Conservation (phyloP, 2,113 vertebrate genomes). For the Dasyurus viverrinus region DNA sequence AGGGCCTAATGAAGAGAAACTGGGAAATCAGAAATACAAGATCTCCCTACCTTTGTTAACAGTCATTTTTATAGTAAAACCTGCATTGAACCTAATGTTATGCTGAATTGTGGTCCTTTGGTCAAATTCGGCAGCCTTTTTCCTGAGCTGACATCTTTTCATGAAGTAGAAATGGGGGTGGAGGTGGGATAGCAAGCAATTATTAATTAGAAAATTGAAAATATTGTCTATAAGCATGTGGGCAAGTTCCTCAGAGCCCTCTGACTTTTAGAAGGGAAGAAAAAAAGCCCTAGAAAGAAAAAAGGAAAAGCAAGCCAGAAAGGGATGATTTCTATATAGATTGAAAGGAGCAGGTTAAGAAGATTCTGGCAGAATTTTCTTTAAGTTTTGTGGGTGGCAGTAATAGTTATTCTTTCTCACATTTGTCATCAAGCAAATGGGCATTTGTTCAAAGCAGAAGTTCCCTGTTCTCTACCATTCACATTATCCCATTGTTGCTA, state of each 20-base stretch:
- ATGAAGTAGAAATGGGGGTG: background rate
- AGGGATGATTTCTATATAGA: background rate
- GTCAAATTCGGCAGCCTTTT: conserved; percentile 33
- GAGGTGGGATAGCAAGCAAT: background rate
- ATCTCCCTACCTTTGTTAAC: background rate
- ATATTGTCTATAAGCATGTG: background rate
- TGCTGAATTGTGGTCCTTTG: background rate
- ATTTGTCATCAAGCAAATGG: background rate
- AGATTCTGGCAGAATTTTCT: background rate
- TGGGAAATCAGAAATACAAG: background rate
- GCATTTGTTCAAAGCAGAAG: background rate
- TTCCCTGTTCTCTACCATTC: background rate
- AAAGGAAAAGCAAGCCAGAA: background rate
- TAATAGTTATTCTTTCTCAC: background rate
- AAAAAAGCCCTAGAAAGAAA: background rate
- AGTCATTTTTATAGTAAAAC: conserved; percentile 23
- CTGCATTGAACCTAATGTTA: conserved; percentile 10
- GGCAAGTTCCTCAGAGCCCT: background rate
- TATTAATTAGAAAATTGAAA: background rate
- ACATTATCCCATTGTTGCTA: background rate
- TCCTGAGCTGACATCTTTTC: conserved; percentile 20
- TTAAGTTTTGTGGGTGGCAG: background rate
- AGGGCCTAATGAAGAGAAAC: background rate
- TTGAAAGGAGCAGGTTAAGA: background rate
- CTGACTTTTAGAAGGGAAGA: background rate